A percentile compares a stretch with the other conserved stretches of the same genome.
Conservation (phyloP, 2,888 invertebrate species). For the Rhorus exstirpatorius region DNA sequence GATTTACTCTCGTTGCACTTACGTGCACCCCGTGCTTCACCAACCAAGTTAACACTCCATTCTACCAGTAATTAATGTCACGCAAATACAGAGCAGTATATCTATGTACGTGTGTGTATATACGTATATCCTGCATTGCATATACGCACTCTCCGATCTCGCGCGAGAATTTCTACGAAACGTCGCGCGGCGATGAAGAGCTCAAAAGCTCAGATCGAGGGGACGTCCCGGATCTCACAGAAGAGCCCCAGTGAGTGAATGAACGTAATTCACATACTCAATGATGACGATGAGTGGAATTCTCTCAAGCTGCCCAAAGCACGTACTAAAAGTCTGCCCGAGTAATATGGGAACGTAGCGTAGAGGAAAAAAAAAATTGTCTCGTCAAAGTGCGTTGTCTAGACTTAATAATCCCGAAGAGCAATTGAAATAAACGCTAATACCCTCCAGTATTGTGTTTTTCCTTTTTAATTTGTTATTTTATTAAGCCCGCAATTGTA, state of each 20-base stretch:
- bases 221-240: constrained; percentile 39
- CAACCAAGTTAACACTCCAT: constrained; percentile 50
- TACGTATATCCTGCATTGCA: not conserved
- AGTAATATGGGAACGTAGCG: not conserved
- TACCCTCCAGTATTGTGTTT: not conserved
- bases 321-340: constrained; percentile 18
- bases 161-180: constrained; percentile 55
- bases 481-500: too few relatives aligned
- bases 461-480: not conserved
- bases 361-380: constrained; percentile 37
- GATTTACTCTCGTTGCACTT: constrained; percentile 12
- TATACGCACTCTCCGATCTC: constrained; percentile 8
- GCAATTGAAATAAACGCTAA: constrained; percentile 11
- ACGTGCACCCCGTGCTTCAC: not conserved
- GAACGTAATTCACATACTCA: constrained; percentile 54
- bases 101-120: not conserved
- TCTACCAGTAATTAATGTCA: constrained; percentile 62
- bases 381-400: constrained; percentile 57
- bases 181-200: constrained; percentile 31
- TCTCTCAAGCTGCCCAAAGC: constrained; percentile 19
- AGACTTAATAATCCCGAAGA: constrained; percentile 49
- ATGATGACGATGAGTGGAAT: constrained; percentile 57
- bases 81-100: constrained; percentile 21
- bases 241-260: constrained; percentile 42
- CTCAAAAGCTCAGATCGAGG: constrained; percentile 15